These are phyloP conservation scores for Heliconius sara DNA, from an alignment of 2,888 invertebrate genomes.

Conservation along the genomic window DNA sequence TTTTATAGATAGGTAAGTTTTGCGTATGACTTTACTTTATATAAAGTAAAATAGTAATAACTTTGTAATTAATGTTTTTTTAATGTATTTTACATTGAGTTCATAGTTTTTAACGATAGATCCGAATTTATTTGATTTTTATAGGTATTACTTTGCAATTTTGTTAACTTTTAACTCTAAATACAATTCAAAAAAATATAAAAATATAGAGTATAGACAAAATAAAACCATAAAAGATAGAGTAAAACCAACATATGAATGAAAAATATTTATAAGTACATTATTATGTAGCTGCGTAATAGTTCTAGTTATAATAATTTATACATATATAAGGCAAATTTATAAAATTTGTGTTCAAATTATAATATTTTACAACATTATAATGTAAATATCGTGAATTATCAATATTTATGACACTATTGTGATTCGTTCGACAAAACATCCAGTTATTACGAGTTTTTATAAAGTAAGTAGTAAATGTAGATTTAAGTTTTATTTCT, in stretches of 20 bases:
- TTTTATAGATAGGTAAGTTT: conserved; percentile 1
- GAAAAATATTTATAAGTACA: too few relatives aligned
- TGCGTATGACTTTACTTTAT: neutral
- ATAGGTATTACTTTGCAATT: too few relatives aligned
- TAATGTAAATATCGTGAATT: conserved; percentile 8
- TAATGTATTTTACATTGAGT: neutral
- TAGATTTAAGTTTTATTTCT: neutral
- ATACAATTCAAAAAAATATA: too few relatives aligned
- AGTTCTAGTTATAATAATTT: neutral
- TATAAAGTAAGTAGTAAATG: neutral
- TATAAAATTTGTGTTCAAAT: neutral
- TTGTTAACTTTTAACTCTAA: too few relatives aligned
- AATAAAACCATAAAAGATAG: too few relatives aligned
- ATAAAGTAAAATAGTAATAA: neutral
- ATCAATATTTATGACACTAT: conserved; percentile 5
- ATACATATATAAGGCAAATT: neutral
- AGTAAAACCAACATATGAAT: too few relatives aligned
- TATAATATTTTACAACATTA: conserved; percentile 12
- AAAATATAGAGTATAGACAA: too few relatives aligned
- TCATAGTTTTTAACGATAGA: neutral
- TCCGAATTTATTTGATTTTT: too few relatives aligned
- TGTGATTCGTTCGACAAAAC: neutral
- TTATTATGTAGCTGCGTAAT: neutral
- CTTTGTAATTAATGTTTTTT: neutral
- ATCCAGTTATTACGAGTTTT: neutral